phyloP scores from a whole-genome alignment of 2,113 vertebrate genomes.

The Heteronetta atricapilla region DNA sequence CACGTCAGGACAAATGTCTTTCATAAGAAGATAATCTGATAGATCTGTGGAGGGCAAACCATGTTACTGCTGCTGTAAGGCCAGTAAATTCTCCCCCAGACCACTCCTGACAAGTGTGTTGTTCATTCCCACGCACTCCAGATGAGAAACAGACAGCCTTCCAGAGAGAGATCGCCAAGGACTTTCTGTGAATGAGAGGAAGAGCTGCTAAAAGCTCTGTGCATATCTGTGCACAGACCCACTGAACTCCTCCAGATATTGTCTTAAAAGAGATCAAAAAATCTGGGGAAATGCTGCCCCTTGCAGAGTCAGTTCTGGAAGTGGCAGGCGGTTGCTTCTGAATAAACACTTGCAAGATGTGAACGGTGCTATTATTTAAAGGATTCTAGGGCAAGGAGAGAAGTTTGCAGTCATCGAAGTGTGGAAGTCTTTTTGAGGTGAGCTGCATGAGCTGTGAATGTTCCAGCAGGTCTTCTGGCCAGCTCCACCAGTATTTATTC shows the following conservation, averaged over 20 bases:
- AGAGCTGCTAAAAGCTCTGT: not conserved
- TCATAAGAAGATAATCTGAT: not conserved
- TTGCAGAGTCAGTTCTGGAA: fast-evolving
- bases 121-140: not conserved
- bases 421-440: not conserved
- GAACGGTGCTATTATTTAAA: not conserved
- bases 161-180: fast-evolving
- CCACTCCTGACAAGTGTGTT: not conserved
- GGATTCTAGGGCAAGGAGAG: not conserved
- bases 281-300: not conserved
- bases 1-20: not conserved
- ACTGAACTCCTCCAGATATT: not conserved
- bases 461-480: not conserved
- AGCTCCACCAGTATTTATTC: not conserved
- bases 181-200: not conserved
- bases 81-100: not conserved
- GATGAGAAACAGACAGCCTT: not conserved
- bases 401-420: not conserved
- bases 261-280: not conserved
- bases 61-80: not conserved
- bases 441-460: fast-evolving
- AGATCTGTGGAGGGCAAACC: not conserved
- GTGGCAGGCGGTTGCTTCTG: not conserved
- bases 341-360: not conserved
- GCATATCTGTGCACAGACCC: not conserved